phyloP scores from a whole-genome alignment of 2,113 vertebrate genomes.

The Dermatemys mawii region DNA sequence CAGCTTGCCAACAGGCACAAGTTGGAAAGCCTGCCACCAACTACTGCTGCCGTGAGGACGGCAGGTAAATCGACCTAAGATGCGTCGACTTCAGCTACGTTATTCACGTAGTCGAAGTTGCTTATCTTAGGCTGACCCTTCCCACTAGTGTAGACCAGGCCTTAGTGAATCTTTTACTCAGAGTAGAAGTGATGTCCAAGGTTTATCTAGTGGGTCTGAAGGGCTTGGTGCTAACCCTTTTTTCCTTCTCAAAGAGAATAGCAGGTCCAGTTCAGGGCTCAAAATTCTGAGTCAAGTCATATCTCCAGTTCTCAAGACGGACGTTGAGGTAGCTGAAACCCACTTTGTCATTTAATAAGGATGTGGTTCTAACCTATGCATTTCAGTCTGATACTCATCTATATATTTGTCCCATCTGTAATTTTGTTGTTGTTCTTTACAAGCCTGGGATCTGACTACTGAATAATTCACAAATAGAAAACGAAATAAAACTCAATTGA shows the following conservation, averaged over 20 bases:
- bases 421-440: neutral
- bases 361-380: neutral
- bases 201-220: neutral
- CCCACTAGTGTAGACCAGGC: no score
- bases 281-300: neutral
- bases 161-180: neutral
- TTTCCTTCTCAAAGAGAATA: neutral
- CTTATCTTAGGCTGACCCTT: no score
- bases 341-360: neutral
- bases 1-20: no score
- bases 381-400: neutral
- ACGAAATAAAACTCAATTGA: neutral
- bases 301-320: neutral
- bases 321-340: neutral
- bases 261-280: neutral
- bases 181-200: neutral
- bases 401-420: neutral
- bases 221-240: neutral
- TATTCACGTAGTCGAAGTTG: no score
- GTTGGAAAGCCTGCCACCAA: no score
- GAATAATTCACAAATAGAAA: neutral
- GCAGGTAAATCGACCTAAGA: no score
- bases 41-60: no score
- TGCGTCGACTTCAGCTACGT: no score
- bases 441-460: neutral